Percentiles rank a stretch among this genome's conserved stretches.
These are phyloP conservation scores for Lichenostomus cassidix DNA, from an alignment of 2,113 vertebrate species.

Conservation along the genomic window DNA sequence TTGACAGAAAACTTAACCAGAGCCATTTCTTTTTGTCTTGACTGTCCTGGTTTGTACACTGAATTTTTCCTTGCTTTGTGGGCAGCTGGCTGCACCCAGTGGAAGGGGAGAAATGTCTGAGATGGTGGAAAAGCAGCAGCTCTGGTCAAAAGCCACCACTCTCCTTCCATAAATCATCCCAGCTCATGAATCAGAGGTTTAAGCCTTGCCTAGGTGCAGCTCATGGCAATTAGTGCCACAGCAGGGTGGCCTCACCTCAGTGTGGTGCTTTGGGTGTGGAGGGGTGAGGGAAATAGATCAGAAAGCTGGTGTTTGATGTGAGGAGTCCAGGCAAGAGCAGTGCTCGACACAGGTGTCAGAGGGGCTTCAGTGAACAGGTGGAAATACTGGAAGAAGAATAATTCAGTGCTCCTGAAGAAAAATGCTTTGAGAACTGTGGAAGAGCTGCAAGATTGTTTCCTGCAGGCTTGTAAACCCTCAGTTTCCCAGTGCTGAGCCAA, in stretches of 20 bases:
- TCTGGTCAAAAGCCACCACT: neutral
- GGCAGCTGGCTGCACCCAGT: neutral
- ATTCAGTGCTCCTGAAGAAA: neutral
- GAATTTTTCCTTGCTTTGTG: neutral
- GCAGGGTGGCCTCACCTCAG: neutral
- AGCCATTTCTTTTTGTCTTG: neutral
- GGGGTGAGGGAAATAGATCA: neutral
- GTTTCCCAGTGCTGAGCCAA: neutral
- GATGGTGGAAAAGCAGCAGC: neutral
- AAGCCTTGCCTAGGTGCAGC: neutral
- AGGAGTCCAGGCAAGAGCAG: neutral
- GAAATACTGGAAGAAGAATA: neutral
- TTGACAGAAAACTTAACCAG: neutral
- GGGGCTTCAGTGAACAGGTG: neutral
- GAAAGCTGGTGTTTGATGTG: neutral
- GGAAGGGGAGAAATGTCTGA: rapidly evolving
- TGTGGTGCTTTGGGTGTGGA: neutral
- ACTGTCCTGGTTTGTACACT: neutral
- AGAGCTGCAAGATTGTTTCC: neutral
- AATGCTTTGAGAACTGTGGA: neutral
- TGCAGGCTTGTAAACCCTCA: neutral
- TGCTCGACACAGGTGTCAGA: neutral
- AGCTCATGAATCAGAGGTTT: neutral
- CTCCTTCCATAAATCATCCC: neutral
- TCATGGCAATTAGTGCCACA: neutral